phyloP scores from a whole-genome alignment of 2,888 invertebrate genomes.

The Acleris sparsana region DNA sequence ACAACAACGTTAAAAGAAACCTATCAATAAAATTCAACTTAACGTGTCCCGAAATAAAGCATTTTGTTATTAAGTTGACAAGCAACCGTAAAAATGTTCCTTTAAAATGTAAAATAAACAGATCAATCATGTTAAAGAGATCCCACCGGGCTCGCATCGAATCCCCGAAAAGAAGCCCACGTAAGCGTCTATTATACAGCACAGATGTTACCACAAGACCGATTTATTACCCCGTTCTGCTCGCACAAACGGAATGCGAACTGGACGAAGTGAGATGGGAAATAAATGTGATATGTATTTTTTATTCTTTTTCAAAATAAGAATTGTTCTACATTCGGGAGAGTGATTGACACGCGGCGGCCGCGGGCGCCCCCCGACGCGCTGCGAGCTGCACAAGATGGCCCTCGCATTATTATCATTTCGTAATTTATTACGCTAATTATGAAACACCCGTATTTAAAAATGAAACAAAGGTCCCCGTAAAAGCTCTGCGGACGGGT shows the following conservation, averaged over 20 bases:
- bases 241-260: conserved; percentile 51
- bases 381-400: conserved; percentile 79
- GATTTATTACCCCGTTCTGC: conserved; percentile 64
- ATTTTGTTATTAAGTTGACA: conserved; percentile 84
- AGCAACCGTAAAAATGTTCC: conserved; percentile 83
- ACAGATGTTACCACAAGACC: conserved; percentile 81
- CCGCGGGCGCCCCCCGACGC: conserved; percentile 72
- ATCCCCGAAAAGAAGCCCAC: conserved; percentile 83
- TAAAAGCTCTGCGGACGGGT: conserved; percentile 75
- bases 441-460: conserved; percentile 78
- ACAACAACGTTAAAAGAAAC: conserved; percentile 76
- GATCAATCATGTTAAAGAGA: conserved; percentile 83
- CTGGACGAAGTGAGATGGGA: conserved; percentile 61
- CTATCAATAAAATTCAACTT: conserved; percentile 82
- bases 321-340: conserved; percentile 81
- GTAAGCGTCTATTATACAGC: conserved; percentile 82
- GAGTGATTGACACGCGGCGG: conserved; percentile 83
- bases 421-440: conserved; percentile 84
- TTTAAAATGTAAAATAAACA: conserved; percentile 84
- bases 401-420: conserved; percentile 81
- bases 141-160: conserved; percentile 77
- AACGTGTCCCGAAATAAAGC: conserved; percentile 80
- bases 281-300: conserved; percentile 77
- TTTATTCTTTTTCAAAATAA: conserved; percentile 77
- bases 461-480: conserved; percentile 79